Base-by-base conservation (phyloP, 2,888 invertebrate species). In the Acanthosepion esculentum region DNA sequence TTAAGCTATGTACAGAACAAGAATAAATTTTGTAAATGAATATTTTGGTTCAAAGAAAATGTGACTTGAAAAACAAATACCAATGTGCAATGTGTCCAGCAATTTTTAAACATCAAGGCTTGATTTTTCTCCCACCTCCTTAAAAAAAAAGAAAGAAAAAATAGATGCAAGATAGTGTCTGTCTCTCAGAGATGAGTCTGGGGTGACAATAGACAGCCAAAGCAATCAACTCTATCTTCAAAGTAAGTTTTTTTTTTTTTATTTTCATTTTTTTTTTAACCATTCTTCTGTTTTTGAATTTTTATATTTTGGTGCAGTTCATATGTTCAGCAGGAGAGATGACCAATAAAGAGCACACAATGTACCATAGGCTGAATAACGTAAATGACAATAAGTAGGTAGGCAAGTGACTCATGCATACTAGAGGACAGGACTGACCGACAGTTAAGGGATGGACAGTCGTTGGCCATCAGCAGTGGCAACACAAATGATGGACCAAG, bases 321-420 rank as follows among this genome's bases (percentile, higher is more conserved):
- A 78, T 78, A 33, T 78, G 78, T 78, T 78, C 78, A 78, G 78
- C 78, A 78, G 78, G 78, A 78, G 33, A 12, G 78, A 78, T 78
- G 78, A 78, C 78, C 78, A 78, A n/a, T 78, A 78, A 33, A 78
- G 78, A 33, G 78, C 78, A 78, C n/a, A 78, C 78, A 78, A n/a
- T 78, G n/a, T 10, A 78, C 20, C 78, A 15, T n/a, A n/a, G 78
- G 78, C 78, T 78, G n/a, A 78, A 78, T 78, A 33, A 78, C 78
- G 78, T n/a, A 78, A 78, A 78, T 78, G 78, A 78, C 78, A 78
- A 78, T 78, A 78, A 78, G 78, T 78, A 78, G 78, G 78, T 78
- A 78, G n/a, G 33, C n/a, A n/a, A 33, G 78, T 78, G 78, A 78
- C 78, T 33, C n/a, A 78, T 78, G 78, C n/a, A 33, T 33, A 78